Percentiles rank a stretch among this genome's conserved stretches.
Evolutionary conservation across 2,113 vertebrate species (phyloP).

Genomic region (Mugil cephalus): DNA sequence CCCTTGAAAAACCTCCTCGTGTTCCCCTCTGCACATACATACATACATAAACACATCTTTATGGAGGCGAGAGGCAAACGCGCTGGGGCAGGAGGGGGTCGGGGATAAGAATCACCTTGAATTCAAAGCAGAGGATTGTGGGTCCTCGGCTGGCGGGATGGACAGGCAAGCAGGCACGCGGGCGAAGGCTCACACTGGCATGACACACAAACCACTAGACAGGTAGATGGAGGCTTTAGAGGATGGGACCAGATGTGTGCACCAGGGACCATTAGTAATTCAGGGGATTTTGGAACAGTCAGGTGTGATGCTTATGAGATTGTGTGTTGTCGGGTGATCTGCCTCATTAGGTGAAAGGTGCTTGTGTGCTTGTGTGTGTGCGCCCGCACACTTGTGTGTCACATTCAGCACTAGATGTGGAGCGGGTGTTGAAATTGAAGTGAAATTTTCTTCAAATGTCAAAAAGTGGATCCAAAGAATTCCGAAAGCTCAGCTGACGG

Average conservation of each 20-base stretch:
- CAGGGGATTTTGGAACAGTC: conserved; percentile 55
- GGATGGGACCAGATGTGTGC: conserved; percentile 45
- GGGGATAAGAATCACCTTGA: conserved; percentile 87
- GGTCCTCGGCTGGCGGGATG: conserved; percentile 68
- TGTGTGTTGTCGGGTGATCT: conserved; percentile 51
- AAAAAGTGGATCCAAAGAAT: conserved; percentile 29
- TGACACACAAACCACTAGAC: conserved; percentile 61
- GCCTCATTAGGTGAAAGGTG: conserved; percentile 52
- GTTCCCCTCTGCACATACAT: conserved; percentile 84
- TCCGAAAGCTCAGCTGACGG: conserved; percentile 14
- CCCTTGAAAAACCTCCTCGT: conserved; percentile 81
- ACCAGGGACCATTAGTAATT: conserved; percentile 40
- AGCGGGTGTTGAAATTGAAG: neutral
- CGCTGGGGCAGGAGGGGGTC: conserved; percentile 72
- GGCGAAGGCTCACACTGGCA: conserved; percentile 61
- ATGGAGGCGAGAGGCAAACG: conserved; percentile 82
- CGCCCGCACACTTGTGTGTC: neutral
- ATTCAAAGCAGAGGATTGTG: conserved; percentile 87
- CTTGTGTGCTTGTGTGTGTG: conserved; percentile 9
- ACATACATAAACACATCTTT: conserved; percentile 87
- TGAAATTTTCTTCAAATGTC: conserved; percentile 6
- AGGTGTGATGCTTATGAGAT: conserved; percentile 43
- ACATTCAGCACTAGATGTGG: neutral
- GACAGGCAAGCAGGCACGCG: conserved; percentile 61
- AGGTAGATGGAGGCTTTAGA: conserved; percentile 61